These are phyloP conservation scores for Chorisops tibialis DNA, from an alignment of 2,888 invertebrate species.

Conservation along the genomic window DNA sequence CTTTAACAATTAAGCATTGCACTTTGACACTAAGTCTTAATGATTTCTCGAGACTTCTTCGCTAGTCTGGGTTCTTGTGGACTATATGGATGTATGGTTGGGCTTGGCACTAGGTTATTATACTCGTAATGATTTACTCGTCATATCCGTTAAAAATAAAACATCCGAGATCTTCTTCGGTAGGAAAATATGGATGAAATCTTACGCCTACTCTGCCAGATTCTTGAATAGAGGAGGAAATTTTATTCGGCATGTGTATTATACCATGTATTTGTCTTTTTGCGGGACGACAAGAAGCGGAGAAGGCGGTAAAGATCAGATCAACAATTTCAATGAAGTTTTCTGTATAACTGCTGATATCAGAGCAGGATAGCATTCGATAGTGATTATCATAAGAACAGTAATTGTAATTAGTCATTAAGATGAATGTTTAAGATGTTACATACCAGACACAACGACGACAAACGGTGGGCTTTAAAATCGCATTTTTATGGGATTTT, in stretches of 20 bases:
- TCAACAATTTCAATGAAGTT: no score
- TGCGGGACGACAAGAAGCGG: no score
- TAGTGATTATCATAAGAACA: constrained; percentile 15
- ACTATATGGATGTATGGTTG: background rate
- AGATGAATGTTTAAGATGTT: constrained; percentile 12
- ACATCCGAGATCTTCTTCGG: background rate
- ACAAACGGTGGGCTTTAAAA: constrained; percentile 1
- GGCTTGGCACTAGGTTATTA: background rate
- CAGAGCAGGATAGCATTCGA: constrained; percentile 17
- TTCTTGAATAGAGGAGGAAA: background rate
- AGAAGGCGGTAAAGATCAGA: no score
- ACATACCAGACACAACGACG: constrained; percentile 13
- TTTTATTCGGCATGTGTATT: no score
- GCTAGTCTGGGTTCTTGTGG: no score
- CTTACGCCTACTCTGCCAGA: constrained; percentile 16
- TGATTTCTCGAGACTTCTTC: constrained; percentile 16
- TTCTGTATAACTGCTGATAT: constrained; percentile 4
- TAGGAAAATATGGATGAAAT: constrained; percentile 7
- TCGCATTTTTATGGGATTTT: background rate
- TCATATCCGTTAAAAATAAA: constrained; percentile 7
- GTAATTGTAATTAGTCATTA: constrained; percentile 13
- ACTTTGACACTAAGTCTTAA: constrained; percentile 24
- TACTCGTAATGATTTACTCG: constrained; percentile 6
- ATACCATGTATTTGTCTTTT: no score
- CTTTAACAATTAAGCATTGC: constrained; percentile 24